Evolutionary conservation across 2,113 vertebrate genomes (phyloP), one percentile per base, ranked within the genome.

Genomic region (Xiphophorus hellerii): DNA sequence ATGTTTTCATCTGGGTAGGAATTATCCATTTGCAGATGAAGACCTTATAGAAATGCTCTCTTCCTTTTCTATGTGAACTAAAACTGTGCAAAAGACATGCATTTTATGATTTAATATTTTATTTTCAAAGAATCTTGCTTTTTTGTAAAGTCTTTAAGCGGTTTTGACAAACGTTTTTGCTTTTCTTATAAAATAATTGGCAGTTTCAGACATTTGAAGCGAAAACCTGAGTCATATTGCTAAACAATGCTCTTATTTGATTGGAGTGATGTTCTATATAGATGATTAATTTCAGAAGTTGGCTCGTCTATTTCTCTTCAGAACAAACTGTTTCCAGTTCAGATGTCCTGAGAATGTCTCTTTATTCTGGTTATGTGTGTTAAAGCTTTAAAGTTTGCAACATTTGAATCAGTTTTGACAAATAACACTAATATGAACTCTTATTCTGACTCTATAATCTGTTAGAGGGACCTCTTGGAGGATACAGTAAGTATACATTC

Each of bases 391-490:
- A 72, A 48, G 66, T 64, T 71, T 31, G 33, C 25, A 69, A 51
- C 71, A 22, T 62, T 74, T 77, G 35, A 84, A 74, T 85, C 83
- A 80, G 61, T n/a, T 8, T 17, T 29, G 51, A 73, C 67, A 37
- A 71, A 4, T 15, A 61, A 62, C 27, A 42, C 30, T 62, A 74
- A 80, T 84, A 31, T 29, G 3, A 42, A 62, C 48, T 82, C 69
- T 73, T 35, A 17, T 44, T 80, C 29, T 89, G 83, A 84, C 42
- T 84, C 61, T 72, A 28, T 17, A 3, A 13, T 15, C 48, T 63
- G 44, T 73, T 25, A 13, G 67, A 28, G 65, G 44, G 15, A 67
- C 22, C 44, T 0, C 63, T 42, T 22, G 6, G 20, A 12, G 15
- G 5, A 69, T 10, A 29, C n/a, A 77, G 33, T n/a, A 1, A 7